Percentiles rank a stretch among this genome's conserved stretches.
Conservation (phyloP, 2,113 vertebrate genomes). For the Boulengeromyrus knoepffleri region DNA sequence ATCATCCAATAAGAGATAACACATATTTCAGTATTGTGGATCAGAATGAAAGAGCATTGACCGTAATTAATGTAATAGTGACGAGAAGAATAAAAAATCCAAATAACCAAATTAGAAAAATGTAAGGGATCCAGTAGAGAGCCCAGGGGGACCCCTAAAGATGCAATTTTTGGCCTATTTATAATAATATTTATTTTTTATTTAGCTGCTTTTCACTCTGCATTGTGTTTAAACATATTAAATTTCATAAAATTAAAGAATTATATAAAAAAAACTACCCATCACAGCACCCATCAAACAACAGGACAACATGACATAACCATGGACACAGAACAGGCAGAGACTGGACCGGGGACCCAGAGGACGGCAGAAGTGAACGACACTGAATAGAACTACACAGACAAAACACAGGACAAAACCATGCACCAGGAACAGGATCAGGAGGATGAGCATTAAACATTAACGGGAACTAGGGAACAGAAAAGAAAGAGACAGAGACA, state of each 20-base stretch:
- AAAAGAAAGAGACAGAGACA: background rate
- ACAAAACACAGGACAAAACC: background rate
- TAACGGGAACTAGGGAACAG: background rate
- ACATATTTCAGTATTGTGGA: background rate
- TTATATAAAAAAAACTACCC: background rate
- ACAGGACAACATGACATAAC: background rate
- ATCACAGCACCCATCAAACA: background rate
- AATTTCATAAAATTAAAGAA: background rate
- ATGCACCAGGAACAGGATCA: background rate
- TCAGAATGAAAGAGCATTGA: background rate
- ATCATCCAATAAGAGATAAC: background rate
- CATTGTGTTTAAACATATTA: background rate
- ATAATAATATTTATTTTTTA: background rate
- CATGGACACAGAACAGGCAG: background rate
- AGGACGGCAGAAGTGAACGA: background rate
- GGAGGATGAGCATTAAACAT: background rate
- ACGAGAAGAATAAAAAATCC: background rate
- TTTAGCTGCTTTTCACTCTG: background rate
- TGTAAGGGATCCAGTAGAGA: background rate
- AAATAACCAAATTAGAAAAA: background rate
- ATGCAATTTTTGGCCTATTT: background rate
- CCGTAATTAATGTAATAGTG: background rate
- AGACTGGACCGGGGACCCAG: background rate
- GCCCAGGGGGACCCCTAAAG: background rate
- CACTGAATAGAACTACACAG: background rate